Percentiles rank a stretch among this genome's conserved stretches.
Evolutionary conservation across 64 coral and sea anemone genomes (phyloP).

Genomic region (Montipora capricornis): DNA sequence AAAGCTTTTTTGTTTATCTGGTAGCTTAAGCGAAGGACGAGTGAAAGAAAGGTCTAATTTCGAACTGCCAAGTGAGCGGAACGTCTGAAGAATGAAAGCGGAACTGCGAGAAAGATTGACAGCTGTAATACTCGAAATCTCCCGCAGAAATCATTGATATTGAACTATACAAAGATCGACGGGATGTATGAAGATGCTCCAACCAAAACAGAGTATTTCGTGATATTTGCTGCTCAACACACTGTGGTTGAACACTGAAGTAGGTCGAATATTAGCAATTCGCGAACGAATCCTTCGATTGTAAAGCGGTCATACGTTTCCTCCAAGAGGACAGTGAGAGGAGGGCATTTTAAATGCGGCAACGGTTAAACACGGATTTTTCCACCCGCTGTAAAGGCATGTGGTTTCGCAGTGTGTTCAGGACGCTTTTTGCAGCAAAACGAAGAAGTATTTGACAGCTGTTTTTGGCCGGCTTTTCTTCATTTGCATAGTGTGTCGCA

Average conservation of each 20-base stretch:
- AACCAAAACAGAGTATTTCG: slow-evolving; percentile 26
- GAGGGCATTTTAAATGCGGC: slow-evolving; percentile 3
- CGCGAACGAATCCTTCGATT: background rate
- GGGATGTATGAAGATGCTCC: background rate
- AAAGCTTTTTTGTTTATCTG: background rate
- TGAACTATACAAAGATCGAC: slow-evolving; percentile 11
- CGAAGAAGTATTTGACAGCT: background rate
- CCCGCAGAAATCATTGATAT: slow-evolving; percentile 52
- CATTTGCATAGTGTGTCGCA: slow-evolving; percentile 29
- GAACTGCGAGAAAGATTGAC: background rate
- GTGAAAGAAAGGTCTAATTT: background rate
- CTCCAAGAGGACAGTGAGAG: background rate
- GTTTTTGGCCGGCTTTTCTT: background rate
- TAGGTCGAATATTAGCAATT: background rate
- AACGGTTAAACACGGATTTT: background rate
- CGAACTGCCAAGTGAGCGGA: background rate
- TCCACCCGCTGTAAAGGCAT: slow-evolving; percentile 52
- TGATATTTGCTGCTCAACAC: background rate
- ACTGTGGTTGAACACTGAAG: background rate
- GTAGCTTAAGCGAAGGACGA: background rate
- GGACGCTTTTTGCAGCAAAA: background rate
- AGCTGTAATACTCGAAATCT: slow-evolving; percentile 33
- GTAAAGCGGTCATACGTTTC: background rate
- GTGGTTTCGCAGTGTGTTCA: slow-evolving; percentile 25
- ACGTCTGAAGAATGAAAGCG: background rate